These are phyloP conservation scores for Syngnathus floridae DNA, from an alignment of 2,113 vertebrate genomes.

Conservation along the genomic window DNA sequence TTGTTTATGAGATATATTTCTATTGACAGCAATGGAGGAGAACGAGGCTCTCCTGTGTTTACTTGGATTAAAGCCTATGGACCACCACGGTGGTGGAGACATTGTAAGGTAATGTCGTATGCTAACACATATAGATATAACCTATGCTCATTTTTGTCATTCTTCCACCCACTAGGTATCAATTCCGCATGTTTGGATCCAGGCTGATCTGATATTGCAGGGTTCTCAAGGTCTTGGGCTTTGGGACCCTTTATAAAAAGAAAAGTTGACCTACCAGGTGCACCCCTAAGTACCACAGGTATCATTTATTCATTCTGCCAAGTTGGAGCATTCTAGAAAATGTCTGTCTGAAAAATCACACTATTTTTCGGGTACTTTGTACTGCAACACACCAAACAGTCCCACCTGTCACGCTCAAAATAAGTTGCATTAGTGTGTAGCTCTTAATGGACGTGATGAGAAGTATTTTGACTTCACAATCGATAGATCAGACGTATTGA, in stretches of 20 bases:
- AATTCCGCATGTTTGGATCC: too few relatives aligned
- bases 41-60: neutral
- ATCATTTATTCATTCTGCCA: neutral
- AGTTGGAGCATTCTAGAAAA: neutral
- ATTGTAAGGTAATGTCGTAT: too few relatives aligned
- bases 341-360: neutral
- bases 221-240: too few relatives aligned
- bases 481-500: conserved; percentile 36
- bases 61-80: neutral
- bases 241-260: too few relatives aligned
- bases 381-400: neutral
- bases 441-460: conserved; percentile 36
- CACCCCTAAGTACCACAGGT: too few relatives aligned
- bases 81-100: neutral
- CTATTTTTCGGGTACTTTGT: too few relatives aligned
- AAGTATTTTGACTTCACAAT: neutral
- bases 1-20: conserved; percentile 37
- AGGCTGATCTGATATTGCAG: too few relatives aligned
- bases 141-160: neutral
- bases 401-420: conserved; percentile 33
- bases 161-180: too few relatives aligned
- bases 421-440: conserved; percentile 19
- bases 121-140: neutral
- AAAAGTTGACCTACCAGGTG: too few relatives aligned
- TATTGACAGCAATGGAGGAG: conserved; percentile 30